These are phyloP conservation scores for Semaprochilodus insignis DNA, from an alignment of 2,797 vertebrate species.

Conservation along the genomic window DNA sequence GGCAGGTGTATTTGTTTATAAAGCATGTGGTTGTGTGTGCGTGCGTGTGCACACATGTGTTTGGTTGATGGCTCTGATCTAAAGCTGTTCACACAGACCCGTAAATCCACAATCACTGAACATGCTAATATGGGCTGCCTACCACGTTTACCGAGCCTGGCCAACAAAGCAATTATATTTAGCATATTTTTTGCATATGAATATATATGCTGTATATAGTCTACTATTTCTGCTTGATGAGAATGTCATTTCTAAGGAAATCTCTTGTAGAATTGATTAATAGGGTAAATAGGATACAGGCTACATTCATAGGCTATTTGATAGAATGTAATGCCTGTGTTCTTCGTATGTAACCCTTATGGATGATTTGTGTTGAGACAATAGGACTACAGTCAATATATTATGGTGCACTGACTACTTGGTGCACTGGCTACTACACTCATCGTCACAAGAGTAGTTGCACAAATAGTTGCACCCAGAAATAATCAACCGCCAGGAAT, in stretches of 20 bases:
- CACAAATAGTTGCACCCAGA: too few species aligned
- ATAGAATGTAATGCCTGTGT: not conserved
- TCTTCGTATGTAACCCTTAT: not conserved
- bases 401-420: not conserved
- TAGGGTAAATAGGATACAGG: not conserved
- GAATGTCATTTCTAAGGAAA: not conserved
- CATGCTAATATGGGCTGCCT: not conserved
- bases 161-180: slow-evolving; percentile 28
- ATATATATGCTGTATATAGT: not conserved
- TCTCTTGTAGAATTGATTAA: not conserved
- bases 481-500: too few species aligned
- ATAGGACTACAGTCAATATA: not conserved
- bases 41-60: slow-evolving; percentile 8
- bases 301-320: not conserved
- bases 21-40: slow-evolving; percentile 18
- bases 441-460: too few species aligned
- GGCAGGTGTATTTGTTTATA: slow-evolving; percentile 46
- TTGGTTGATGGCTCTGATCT: slow-evolving; percentile 40
- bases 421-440: too few species aligned
- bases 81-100: slow-evolving; percentile 46
- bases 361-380: not conserved
- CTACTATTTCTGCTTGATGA: not conserved
- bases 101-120: slow-evolving; percentile 21
- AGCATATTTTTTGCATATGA: not conserved
- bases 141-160: slow-evolving; percentile 32